Base-by-base conservation (phyloP, 2,113 vertebrate species). In the Gymnogyps californianus region DNA sequence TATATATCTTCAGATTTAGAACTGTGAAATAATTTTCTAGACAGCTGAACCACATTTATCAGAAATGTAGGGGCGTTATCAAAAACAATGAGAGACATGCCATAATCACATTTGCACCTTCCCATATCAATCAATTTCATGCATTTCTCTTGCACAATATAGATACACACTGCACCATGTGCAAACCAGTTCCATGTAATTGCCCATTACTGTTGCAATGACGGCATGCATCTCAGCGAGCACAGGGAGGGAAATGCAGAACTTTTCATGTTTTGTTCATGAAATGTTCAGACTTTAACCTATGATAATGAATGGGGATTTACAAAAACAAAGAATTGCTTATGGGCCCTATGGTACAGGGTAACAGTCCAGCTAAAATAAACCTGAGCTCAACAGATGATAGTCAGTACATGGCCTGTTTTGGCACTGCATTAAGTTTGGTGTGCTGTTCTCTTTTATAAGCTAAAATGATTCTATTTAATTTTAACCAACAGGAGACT, bases 21-120 rank as follows among this genome's bases (percentile, higher is more conserved):
- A 71, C 54, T 32, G 26, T 65, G 79, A 90, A 81, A 89, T 58
- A 64, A 34, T 67, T 83, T 90, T 67, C 80, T 91, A 84, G 65
- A 83, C 94, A 95, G 94, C 95, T 89, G 85, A 92, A 83, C 21
- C 28, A 32, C 52, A 93, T 93, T 91, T 80, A 91, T 69, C 76
- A 87, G 52, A 83, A 93, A 83, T 25, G n/a, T 2, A 67, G 21
- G 17, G n/a, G 17, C 5, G 22, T 79, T 90, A 92, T 25, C 59
- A 26, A 70, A 95, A 94, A 54, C 55, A 83, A 42, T 9, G 42
- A 5, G 54, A 44, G 49, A 59, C 20, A 36, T 96, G 93, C 96
- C 87, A 83, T 44, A 90, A 92, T 47, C 67, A 40, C 79, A 61
- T n/a, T 57, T 32, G 84, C 67, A 52, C 67, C 85, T 72, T 90